phyloP scores from a whole-genome alignment of 2,888 invertebrate genomes.

The Eupelmus urozonus region DNA sequence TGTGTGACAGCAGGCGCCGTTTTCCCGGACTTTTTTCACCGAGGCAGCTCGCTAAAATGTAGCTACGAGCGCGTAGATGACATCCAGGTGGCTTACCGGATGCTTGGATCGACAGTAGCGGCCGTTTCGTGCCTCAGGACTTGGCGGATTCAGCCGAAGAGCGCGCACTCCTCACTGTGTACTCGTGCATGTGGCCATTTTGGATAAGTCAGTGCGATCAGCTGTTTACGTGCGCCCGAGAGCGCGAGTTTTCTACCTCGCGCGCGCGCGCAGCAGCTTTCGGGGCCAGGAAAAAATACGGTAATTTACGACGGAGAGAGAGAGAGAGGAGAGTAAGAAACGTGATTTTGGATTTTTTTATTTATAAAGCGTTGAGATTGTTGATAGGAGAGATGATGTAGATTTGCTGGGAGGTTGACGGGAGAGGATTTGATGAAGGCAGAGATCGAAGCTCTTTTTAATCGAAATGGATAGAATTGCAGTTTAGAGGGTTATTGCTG shows the following conservation, averaged over 20 bases:
- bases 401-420: too few species aligned
- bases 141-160: constrained; percentile 67
- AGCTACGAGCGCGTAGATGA: not conserved
- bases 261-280: not conserved
- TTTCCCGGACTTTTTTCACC: constrained; percentile 23
- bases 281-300: not conserved
- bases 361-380: too few species aligned
- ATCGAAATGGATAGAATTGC: too few species aligned
- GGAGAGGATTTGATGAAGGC: too few species aligned
- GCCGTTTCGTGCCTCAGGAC: constrained; percentile 62
- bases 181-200: constrained; percentile 68
- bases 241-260: too few species aligned
- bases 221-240: constrained; percentile 55
- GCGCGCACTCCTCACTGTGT: constrained; percentile 64
- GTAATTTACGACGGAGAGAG: not conserved
- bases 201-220: constrained; percentile 61
- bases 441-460: too few species aligned
- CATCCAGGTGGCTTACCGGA: constrained; percentile 63
- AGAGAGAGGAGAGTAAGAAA: too few species aligned
- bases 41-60: not conserved
- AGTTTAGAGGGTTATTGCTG: too few species aligned
- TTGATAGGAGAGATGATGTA: too few species aligned
- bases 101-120: constrained; percentile 63
- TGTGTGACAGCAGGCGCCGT: constrained; percentile 54
- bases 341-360: too few species aligned